Evolutionary conservation across 2,888 invertebrate genomes (phyloP).

Genomic region (Drosophila macrothrix): DNA sequence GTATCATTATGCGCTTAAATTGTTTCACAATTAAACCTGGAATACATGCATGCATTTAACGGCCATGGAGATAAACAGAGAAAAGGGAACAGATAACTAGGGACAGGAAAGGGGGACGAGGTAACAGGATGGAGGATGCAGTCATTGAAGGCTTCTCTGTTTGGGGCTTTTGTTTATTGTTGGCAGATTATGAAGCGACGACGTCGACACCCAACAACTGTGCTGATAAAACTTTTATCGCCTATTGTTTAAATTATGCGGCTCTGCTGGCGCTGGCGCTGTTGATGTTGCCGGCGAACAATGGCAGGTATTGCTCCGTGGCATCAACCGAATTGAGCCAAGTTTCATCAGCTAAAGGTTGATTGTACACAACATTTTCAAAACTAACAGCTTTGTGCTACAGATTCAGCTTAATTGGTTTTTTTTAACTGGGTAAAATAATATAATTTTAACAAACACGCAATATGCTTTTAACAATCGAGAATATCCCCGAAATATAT

Average conservation of each 20-base stretch:
- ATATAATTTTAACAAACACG: background rate
- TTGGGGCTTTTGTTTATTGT: conserved; percentile 67
- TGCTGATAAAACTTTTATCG: conserved; percentile 66
- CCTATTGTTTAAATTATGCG: conserved; percentile 52
- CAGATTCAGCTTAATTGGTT: conserved; percentile 16
- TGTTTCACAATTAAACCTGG: conserved; percentile 68
- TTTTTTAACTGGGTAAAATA: background rate
- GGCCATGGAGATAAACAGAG: background rate
- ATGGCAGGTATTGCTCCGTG: conserved; percentile 30
- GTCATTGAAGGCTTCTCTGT: conserved; percentile 34
- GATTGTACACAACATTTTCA: conserved; percentile 18
- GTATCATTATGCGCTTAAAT: conserved; percentile 67
- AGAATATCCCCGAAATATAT: background rate
- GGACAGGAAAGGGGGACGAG: background rate
- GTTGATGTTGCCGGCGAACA: conserved; percentile 30
- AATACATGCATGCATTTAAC: conserved; percentile 10
- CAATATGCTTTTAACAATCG: background rate
- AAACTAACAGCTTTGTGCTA: conserved; percentile 9
- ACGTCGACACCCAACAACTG: conserved; percentile 41
- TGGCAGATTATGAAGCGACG: conserved; percentile 64
- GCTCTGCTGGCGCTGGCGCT: conserved; percentile 9
- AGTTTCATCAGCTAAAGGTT: conserved; percentile 48
- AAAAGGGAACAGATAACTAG: background rate
- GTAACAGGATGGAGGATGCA: conserved; percentile 26
- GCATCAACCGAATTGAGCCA: conserved; percentile 34